phyloP scores from a whole-genome alignment of 2,797 vertebrate species.

The Periophthalmus magnuspinnatus region DNA sequence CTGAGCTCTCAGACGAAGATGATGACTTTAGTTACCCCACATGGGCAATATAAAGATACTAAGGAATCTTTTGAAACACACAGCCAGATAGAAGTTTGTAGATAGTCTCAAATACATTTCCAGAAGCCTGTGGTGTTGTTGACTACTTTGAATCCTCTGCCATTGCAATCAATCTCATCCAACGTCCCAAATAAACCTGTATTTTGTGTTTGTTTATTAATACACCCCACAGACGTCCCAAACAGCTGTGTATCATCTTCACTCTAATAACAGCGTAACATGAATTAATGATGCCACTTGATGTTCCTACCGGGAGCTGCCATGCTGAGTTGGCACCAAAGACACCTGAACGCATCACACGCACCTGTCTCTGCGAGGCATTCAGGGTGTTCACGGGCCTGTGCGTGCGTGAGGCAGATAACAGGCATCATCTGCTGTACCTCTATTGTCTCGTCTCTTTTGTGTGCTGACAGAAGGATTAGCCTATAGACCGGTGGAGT shows the following conservation, averaged over 20 bases:
- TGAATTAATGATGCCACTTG: neutral
- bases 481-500: slow-evolving; percentile 21
- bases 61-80: too few species aligned
- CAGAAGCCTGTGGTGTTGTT: too few species aligned
- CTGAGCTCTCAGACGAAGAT: too few species aligned
- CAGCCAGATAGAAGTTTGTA: too few species aligned
- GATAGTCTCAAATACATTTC: too few species aligned
- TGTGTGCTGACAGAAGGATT: slow-evolving; percentile 13
- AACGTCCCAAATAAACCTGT: neutral
- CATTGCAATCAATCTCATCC: neutral
- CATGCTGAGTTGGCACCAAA: slow-evolving; percentile 1
- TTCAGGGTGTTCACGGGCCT: neutral
- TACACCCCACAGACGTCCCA: neutral
- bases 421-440: neutral
- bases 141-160: neutral
- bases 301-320: slow-evolving; percentile 6
- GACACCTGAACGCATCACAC: slow-evolving; percentile 11
- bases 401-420: slow-evolving; percentile 9
- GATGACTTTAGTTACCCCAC: too few species aligned
- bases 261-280: neutral
- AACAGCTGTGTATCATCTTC: neutral
- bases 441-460: slow-evolving; percentile 10
- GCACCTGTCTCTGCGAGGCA: slow-evolving; percentile 2
- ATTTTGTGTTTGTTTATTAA: neutral
- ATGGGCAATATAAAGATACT: too few species aligned